Conservation (phyloP, 2,888 invertebrate species). For the Chloromyia formosa region DNA sequence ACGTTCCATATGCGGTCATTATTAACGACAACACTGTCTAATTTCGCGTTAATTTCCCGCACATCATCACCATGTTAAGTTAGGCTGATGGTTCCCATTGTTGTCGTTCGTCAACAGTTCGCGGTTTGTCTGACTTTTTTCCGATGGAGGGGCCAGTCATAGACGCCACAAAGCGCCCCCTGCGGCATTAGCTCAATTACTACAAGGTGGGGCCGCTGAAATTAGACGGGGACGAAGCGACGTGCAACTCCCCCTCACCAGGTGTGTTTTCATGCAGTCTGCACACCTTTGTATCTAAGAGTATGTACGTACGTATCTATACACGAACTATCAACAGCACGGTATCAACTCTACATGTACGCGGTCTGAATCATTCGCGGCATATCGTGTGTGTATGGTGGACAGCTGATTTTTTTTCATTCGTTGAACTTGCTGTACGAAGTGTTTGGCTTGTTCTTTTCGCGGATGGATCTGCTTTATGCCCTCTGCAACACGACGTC, state of each 20-base stretch:
- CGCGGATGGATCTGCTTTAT: neutral
- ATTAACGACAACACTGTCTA: constrained; percentile 30
- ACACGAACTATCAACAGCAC: neutral
- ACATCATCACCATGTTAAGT: neutral
- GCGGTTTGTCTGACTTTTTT: constrained; percentile 17
- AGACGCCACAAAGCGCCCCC: constrained; percentile 31
- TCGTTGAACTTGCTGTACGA: neutral
- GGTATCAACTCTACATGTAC: constrained; percentile 21
- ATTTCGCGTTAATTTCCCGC: neutral
- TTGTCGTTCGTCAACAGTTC: constrained; percentile 29
- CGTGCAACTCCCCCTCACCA: constrained; percentile 34
- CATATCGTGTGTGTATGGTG: constrained; percentile 15
- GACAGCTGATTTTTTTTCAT: constrained; percentile 31
- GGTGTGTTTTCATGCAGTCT: constrained; percentile 27
- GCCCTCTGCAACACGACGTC: neutral
- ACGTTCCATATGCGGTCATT: too few relatives aligned
- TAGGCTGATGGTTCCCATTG: constrained; percentile 17
- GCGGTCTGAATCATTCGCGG: constrained; percentile 38
- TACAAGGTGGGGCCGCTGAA: constrained; percentile 19
- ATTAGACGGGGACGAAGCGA: constrained; percentile 26
- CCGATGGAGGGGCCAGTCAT: neutral
- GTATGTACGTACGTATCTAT: neutral
- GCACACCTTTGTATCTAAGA: constrained; percentile 13
- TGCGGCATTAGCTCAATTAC: constrained; percentile 29
- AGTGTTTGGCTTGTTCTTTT: neutral